Percentiles rank a stretch among this genome's conserved stretches.
These are phyloP conservation scores for Pararge aegeria DNA, from an alignment of 1,140 invertebrate species.

Conservation along the genomic window DNA sequence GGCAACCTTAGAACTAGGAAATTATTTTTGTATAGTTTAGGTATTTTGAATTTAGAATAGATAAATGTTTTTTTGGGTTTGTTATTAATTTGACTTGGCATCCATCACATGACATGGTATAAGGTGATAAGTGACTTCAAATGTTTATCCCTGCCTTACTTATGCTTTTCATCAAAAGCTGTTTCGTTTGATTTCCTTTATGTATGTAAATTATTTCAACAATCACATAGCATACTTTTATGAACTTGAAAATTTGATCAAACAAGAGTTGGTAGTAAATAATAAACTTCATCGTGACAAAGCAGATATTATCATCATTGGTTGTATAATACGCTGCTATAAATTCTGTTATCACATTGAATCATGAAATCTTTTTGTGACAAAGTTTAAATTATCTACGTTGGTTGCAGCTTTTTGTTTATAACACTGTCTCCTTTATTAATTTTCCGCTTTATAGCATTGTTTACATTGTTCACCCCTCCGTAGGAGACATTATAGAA, in stretches of 20 bases:
- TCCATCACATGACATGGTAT: too few species aligned
- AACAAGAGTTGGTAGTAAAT: too few species aligned
- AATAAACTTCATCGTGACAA: slow-evolving; percentile 42
- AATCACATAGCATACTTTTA: slow-evolving; percentile 24
- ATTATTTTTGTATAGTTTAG: too few species aligned
- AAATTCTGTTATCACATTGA: slow-evolving; percentile 35
- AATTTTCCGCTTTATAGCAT: slow-evolving; percentile 17
- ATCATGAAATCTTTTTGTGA: slow-evolving; percentile 44
- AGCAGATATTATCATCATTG: slow-evolving; percentile 32
- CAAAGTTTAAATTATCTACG: slow-evolving; percentile 28
- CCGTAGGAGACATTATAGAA: not conserved
- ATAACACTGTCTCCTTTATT: slow-evolving; percentile 26
- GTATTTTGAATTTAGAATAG: too few species aligned
- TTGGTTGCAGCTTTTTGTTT: slow-evolving; percentile 17
- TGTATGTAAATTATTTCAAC: too few species aligned
- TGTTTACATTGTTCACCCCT: slow-evolving; percentile 13
- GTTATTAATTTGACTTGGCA: too few species aligned
- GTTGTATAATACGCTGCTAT: slow-evolving; percentile 34
- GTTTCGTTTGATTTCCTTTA: too few species aligned
- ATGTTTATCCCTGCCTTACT: too few species aligned
- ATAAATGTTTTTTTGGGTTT: too few species aligned
- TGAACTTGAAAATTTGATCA: slow-evolving; percentile 24
- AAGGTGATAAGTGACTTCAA: too few species aligned
- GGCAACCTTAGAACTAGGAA: too few species aligned
- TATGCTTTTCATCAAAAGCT: too few species aligned